Conservation (phyloP, 1,140 invertebrate genomes). For the Eulimnadia texana region DNA sequence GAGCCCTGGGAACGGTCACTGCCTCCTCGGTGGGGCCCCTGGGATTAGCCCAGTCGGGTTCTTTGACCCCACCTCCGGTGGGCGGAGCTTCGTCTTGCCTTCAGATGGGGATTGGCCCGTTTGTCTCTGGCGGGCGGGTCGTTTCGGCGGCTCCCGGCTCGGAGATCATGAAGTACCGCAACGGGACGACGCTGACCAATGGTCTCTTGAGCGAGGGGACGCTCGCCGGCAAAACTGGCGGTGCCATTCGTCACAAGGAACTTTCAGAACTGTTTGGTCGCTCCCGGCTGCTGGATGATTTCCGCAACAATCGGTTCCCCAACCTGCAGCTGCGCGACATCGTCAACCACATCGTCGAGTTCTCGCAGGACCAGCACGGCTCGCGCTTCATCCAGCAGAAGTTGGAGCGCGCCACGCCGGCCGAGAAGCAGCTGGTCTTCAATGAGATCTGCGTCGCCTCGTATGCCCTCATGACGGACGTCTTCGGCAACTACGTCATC, state of each 20-base stretch:
- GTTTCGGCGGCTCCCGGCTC: slow-evolving; percentile 76
- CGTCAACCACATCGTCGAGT: slow-evolving; percentile 89
- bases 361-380: slow-evolving; percentile 98
- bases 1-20: slow-evolving; percentile 42
- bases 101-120: slow-evolving; percentile 35
- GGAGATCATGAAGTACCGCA: slow-evolving; percentile 65
- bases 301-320: slow-evolving; percentile 64
- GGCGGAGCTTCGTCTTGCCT: slow-evolving; percentile 26
- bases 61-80: slow-evolving; percentile 51
- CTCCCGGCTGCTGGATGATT: slow-evolving; percentile 86
- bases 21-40: slow-evolving; percentile 49
- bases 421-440: slow-evolving; percentile 97
- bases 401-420: slow-evolving; percentile 81
- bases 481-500: slow-evolving; percentile 99
- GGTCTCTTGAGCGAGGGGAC: slow-evolving; percentile 14
- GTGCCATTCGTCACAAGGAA: background rate
- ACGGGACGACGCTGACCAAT: slow-evolving; percentile 24
- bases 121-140: slow-evolving; percentile 23
- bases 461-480: slow-evolving; percentile 98
- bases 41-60: slow-evolving; percentile 36
- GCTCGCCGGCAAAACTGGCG: slow-evolving; percentile 21
- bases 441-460: slow-evolving; percentile 89
- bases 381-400: slow-evolving; percentile 99
- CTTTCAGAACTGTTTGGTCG: slow-evolving; percentile 46
- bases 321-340: slow-evolving; percentile 86